phyloP scores from a whole-genome alignment of 1,140 invertebrate species.

The Sesamia nonagrioides region DNA sequence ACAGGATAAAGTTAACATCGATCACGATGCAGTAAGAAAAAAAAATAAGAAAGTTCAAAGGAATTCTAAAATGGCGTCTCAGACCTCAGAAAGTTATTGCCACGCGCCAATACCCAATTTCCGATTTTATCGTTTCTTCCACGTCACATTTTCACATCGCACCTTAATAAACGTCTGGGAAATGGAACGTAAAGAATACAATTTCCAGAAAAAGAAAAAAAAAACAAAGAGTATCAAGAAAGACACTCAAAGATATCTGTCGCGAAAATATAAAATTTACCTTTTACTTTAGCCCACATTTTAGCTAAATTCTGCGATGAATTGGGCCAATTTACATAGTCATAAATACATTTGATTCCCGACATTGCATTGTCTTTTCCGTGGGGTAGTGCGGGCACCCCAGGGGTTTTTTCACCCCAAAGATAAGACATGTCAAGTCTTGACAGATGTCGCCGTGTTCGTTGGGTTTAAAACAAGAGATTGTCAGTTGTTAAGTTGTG shows the following conservation, averaged over 20 bases:
- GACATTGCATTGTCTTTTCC: conserved; percentile 56
- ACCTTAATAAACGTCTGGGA: conserved; percentile 35
- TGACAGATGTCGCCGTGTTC: conserved; percentile 82
- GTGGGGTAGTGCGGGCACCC: conserved; percentile 54
- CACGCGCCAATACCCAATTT: conserved; percentile 5
- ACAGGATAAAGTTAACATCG: too few species aligned
- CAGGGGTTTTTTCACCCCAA: conserved; percentile 72
- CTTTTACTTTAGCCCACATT: conserved; percentile 47
- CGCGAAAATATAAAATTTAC: conserved; percentile 54
- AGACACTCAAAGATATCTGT: conserved; percentile 58
- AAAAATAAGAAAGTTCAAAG: not conserved
- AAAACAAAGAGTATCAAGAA: conserved; percentile 48
- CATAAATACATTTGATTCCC: conserved; percentile 81
- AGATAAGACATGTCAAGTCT: conserved; percentile 80
- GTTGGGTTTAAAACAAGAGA: conserved; percentile 71
- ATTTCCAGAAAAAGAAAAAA: conserved; percentile 24
- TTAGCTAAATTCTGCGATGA: conserved; percentile 62
- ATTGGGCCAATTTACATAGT: conserved; percentile 84
- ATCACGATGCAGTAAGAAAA: too few species aligned
- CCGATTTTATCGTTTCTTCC: conserved; percentile 34
- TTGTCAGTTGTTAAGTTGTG: conserved; percentile 45
- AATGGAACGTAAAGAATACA: conserved; percentile 34
- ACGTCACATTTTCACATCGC: conserved; percentile 5
- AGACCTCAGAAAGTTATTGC: not conserved
- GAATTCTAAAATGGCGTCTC: too few species aligned